Percentiles rank a stretch among this genome's conserved stretches.
Evolutionary conservation across 2,113 vertebrate genomes (phyloP).

Genomic region (Epinephelus fuscoguttatus): DNA sequence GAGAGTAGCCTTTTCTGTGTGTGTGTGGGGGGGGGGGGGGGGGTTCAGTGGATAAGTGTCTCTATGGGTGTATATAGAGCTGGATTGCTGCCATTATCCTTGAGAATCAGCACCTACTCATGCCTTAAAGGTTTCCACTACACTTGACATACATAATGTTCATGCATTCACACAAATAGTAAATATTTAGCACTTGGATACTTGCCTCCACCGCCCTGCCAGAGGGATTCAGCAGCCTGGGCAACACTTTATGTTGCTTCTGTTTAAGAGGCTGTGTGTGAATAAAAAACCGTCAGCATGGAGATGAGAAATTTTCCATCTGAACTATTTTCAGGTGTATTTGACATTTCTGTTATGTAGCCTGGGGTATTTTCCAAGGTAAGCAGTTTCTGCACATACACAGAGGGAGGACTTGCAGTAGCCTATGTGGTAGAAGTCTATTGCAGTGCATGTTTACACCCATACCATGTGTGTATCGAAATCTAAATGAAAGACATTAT

Average conservation of each 20-base stretch:
- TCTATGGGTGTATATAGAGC: background rate
- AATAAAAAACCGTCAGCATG: background rate
- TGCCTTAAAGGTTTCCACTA: constrained; percentile 26
- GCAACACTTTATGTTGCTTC: constrained; percentile 9
- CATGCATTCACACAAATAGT: constrained; percentile 36
- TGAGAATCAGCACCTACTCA: constrained; percentile 30
- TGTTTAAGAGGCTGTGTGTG: background rate
- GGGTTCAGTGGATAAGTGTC: constrained; percentile 8
- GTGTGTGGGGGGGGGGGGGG: background rate
- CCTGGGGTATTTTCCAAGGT: background rate
- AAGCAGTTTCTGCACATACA: background rate
- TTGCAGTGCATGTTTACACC: background rate
- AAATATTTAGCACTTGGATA: constrained; percentile 49
- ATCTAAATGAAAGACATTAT: background rate
- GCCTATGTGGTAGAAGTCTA: background rate
- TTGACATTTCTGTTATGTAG: constrained; percentile 24
- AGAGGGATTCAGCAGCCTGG: constrained; percentile 28
- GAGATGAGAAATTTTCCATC: constrained; percentile 16
- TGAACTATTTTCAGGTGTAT: constrained; percentile 28
- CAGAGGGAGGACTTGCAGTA: background rate
- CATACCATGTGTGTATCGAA: background rate
- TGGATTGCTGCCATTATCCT: constrained; percentile 44
- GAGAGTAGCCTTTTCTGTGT: constrained; percentile 2
- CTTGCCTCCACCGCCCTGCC: constrained; percentile 17
- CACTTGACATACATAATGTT: constrained; percentile 12